Evolutionary conservation across 2,888 invertebrate genomes (phyloP), one percentile per base, ranked within the genome.

Genomic region (Lepetodrilus schrolli): DNA sequence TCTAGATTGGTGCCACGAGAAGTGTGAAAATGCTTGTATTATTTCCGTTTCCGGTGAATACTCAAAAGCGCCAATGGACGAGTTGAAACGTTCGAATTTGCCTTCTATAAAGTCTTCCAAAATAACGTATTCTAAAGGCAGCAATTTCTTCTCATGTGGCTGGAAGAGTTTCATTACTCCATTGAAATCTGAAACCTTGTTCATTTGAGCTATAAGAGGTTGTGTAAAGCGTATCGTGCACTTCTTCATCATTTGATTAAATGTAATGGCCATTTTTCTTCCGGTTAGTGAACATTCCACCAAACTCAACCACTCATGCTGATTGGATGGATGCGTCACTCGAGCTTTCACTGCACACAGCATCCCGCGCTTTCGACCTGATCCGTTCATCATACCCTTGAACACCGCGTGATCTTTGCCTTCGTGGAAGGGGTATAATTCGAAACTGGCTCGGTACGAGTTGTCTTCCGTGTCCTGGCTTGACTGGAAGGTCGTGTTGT

Each of bases 381-480:
- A 70, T 0, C 80, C 78, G 66, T 77, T 78, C 36, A 77, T 49
- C 37, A 79, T 34, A 7, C 72, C 80, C 48, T 79, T 77, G 72
- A 75, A 80, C 21, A 75, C 69, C 3, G 78, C 74, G n/a, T 58
- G 74, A 17, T 75, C 73, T 7, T 69, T 47, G 17, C 80, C 80
- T 50, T 80, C 80, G 66, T 79, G 70, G 69, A 80, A 80, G 21
- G 80, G 80, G 70, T 58, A 80, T 3, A 79, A 58, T 50, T 80
- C 80, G 66, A 80, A 80, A 26, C 78, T 79, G 37, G 77, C 73
- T 3, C 68, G 66, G 73, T 80, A 78, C 5, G 26, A 13, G 36
- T 70, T 68, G 5, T 71, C 74, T 8, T 37, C 17, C 17, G 36
- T 17, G 38, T 76, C 75, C 2, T 76, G 51, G 0, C 48, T 37